Percentiles rank a stretch among this genome's conserved stretches.
phyloP scores from a whole-genome alignment of 2,797 vertebrate genomes.

The Euphonia xanthogaster region DNA sequence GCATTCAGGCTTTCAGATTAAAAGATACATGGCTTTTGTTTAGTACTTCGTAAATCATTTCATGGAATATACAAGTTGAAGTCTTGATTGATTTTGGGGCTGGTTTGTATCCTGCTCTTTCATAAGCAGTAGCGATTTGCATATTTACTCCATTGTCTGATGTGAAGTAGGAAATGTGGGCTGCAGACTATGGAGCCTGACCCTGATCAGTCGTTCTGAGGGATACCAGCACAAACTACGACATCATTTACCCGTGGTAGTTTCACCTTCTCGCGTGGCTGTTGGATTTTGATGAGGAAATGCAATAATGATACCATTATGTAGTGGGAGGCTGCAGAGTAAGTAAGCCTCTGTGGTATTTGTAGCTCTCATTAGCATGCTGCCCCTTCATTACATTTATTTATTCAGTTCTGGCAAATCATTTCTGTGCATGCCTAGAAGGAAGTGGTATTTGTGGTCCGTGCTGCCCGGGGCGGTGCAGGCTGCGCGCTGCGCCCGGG shows the following conservation, averaged over 20 bases:
- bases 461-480: not conserved
- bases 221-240: not conserved
- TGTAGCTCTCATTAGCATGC: not conserved
- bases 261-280: not conserved
- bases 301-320: not conserved
- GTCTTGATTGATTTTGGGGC: not conserved
- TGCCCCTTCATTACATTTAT: not conserved
- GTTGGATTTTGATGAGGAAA: not conserved
- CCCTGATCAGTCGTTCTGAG: not conserved
- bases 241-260: not conserved
- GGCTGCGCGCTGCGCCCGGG: not conserved
- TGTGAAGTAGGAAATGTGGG: not conserved
- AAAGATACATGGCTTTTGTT: not conserved
- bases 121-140: not conserved
- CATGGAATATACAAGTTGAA: not conserved
- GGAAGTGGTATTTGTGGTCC: rapidly evolving
- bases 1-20: not conserved
- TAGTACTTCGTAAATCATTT: not conserved
- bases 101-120: not conserved
- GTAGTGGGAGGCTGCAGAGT: not conserved
- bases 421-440: not conserved
- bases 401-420: not conserved
- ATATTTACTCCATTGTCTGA: not conserved
- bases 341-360: not conserved
- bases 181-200: not conserved